These are phyloP conservation scores for Paracyclopina nana DNA, from an alignment of 1,140 invertebrate species.

Conservation along the genomic window DNA sequence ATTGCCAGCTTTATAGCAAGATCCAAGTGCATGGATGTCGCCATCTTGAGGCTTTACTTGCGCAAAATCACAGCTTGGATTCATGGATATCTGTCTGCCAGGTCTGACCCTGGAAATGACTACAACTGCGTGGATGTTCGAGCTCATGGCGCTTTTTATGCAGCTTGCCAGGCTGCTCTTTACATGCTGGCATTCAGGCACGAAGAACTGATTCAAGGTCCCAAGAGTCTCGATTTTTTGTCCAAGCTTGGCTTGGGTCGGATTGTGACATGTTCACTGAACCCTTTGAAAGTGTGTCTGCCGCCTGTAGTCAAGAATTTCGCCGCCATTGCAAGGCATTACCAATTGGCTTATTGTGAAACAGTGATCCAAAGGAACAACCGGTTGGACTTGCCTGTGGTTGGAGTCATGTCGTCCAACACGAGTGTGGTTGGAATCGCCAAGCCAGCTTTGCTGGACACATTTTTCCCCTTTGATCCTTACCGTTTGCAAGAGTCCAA, in stretches of 20 bases:
- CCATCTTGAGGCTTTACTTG: constrained; percentile 39
- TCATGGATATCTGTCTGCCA: constrained; percentile 45
- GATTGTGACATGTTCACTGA: constrained; percentile 58
- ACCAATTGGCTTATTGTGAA: constrained; percentile 79
- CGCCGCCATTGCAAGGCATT: constrained; percentile 54
- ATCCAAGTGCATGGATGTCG: constrained; percentile 40
- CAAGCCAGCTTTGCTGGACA: constrained; percentile 29
- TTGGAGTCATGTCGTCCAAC: neutral
- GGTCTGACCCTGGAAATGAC: constrained; percentile 28
- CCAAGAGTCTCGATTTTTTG: constrained; percentile 27
- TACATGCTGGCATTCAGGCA: constrained; percentile 71
- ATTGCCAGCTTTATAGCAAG: constrained; percentile 51
- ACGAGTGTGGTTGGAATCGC: neutral
- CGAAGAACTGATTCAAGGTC: constrained; percentile 50
- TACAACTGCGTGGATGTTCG: constrained; percentile 26
- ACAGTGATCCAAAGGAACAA: constrained; percentile 67
- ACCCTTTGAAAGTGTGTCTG: constrained; percentile 59
- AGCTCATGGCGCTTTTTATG: constrained; percentile 65
- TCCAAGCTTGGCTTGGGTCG: constrained; percentile 47
- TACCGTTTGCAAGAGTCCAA: constrained; percentile 40
- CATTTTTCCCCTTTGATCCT: constrained; percentile 62
- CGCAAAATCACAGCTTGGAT: constrained; percentile 46
- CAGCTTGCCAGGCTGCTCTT: constrained; percentile 70
- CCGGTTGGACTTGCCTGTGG: constrained; percentile 15
- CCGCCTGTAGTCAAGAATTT: constrained; percentile 57